phyloP scores from a whole-genome alignment of 2,113 vertebrate genomes.

The Cercopithecus mona region DNA sequence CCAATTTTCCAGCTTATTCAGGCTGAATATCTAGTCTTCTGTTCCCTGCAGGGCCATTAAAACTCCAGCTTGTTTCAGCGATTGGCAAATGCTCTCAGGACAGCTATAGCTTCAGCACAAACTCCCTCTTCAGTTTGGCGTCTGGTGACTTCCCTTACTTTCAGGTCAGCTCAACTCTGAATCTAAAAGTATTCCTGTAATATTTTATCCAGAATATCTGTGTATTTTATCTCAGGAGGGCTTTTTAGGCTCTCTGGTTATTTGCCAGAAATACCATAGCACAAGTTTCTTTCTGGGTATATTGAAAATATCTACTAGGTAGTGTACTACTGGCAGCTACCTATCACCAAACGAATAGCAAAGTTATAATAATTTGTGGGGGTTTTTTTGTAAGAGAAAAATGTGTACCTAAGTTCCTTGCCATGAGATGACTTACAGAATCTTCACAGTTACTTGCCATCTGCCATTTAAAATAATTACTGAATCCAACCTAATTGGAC shows the following conservation, averaged over 20 bases:
- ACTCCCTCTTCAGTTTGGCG: neutral
- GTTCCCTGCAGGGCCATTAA: neutral
- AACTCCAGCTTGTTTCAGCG: neutral
- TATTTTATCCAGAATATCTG: neutral
- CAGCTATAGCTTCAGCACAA: neutral
- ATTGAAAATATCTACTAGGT: neutral
- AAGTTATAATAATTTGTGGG: neutral
- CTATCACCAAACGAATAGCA: neutral
- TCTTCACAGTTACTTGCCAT: neutral
- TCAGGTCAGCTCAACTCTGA: neutral
- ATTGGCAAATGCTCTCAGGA: neutral
- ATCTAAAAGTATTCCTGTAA: neutral
- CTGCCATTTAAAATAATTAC: neutral
- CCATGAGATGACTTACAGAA: neutral
- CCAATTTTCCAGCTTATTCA: neutral
- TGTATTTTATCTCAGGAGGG: neutral
- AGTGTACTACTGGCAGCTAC: neutral
- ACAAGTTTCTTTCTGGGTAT: neutral
- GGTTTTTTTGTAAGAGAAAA: neutral
- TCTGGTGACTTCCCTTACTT: neutral
- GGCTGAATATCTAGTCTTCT: neutral
- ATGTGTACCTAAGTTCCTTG: neutral
- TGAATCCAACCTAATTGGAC: neutral
- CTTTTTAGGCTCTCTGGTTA: neutral
- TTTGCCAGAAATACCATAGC: neutral